phyloP scores from a whole-genome alignment of 2,888 invertebrate species.

The Drosophila trichaetosa region DNA sequence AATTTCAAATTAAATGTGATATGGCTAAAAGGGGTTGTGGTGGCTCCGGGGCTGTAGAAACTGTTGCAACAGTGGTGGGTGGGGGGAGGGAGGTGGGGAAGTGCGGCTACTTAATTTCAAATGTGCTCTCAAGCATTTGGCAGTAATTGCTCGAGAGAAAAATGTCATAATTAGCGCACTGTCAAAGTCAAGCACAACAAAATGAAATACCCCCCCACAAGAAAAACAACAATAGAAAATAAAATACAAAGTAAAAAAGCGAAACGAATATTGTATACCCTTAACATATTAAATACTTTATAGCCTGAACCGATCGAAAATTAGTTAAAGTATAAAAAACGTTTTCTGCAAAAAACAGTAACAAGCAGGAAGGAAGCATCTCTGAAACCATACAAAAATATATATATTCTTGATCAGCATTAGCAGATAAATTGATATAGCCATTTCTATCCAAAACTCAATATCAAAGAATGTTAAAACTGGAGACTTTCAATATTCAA shows the following conservation, averaged over 20 bases:
- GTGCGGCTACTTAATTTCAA: conserved; percentile 61
- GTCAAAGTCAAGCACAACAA: conserved; percentile 42
- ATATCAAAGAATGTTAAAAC: too few relatives aligned
- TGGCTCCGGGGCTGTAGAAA: background rate
- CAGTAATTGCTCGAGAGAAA: conserved; percentile 73
- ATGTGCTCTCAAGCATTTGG: conserved; percentile 74
- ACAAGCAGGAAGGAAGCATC: too few relatives aligned
- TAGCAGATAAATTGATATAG: too few relatives aligned
- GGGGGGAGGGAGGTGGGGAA: background rate
- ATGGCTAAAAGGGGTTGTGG: conserved; percentile 5
- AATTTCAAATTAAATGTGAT: conserved; percentile 56
- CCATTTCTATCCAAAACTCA: too few relatives aligned
- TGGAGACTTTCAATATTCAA: background rate
- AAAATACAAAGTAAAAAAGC: background rate
- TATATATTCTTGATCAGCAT: too few relatives aligned
- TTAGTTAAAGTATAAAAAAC: too few relatives aligned
- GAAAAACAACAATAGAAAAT: background rate
- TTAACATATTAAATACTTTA: background rate
- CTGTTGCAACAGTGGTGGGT: background rate
- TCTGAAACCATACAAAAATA: too few relatives aligned
- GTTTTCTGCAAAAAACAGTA: too few relatives aligned
- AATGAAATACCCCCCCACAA: conserved; percentile 10
- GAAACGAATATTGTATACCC: conserved; percentile 1
- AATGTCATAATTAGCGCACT: conserved; percentile 70
- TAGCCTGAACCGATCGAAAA: too few relatives aligned